Evolutionary conservation across 2,113 vertebrate species (phyloP).

Genomic region (Picathartes gymnocephalus): DNA sequence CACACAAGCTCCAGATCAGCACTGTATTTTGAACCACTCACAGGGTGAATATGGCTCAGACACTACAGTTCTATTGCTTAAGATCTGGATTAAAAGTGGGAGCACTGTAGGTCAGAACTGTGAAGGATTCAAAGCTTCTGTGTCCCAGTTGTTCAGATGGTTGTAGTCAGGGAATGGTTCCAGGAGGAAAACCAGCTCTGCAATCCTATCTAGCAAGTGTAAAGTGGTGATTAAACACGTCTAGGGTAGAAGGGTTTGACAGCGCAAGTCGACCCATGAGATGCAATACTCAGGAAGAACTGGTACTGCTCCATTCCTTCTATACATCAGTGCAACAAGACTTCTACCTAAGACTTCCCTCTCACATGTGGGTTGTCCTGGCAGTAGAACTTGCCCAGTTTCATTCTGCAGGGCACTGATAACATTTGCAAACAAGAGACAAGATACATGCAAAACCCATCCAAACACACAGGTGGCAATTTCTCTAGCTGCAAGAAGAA

Average conservation of each 20-base stretch:
- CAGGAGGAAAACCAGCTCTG: neutral
- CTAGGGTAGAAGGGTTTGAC: neutral
- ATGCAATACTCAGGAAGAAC: neutral
- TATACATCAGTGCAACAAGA: neutral
- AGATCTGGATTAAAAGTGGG: neutral
- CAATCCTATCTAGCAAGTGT: neutral
- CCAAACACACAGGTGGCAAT: neutral
- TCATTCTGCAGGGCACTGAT: slow-evolving; percentile 7
- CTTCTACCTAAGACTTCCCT: neutral
- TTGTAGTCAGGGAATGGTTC: neutral
- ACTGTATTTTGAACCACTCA: neutral
- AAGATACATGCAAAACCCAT: neutral
- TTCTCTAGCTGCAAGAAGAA: neutral
- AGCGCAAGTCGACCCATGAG: neutral
- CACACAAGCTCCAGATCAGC: neutral
- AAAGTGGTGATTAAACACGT: neutral
- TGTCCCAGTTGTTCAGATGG: neutral
- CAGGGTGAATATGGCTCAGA: neutral
- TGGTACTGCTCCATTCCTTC: slow-evolving; percentile 21
- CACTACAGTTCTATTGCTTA: neutral
- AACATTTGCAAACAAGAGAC: slow-evolving; percentile 15
- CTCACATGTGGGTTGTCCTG: neutral
- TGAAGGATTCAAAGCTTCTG: neutral
- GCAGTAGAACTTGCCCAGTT: neutral
- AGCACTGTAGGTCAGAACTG: neutral